These are phyloP conservation scores for Urocynchramus pylzowi DNA, from an alignment of 2,113 vertebrate species.

Conservation along the genomic window DNA sequence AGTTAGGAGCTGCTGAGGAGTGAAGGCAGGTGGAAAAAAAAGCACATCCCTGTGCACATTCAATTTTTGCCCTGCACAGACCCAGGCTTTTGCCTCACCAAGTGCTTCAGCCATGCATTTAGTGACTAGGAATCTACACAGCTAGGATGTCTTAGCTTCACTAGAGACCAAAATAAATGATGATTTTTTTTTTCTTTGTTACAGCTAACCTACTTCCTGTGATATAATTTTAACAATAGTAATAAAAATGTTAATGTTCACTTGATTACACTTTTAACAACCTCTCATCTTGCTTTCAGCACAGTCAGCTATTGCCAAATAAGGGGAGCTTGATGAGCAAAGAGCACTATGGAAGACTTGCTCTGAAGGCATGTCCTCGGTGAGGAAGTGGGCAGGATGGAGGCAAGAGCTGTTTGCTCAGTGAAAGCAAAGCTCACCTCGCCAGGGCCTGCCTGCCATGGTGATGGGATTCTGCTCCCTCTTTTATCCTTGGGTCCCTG, in stretches of 20 bases:
- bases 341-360: rapidly evolving
- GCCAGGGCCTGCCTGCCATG: neutral
- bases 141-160: neutral
- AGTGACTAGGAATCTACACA: neutral
- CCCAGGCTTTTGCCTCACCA: neutral
- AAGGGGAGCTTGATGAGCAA: neutral
- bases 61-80: neutral
- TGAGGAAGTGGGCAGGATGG: neutral
- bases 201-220: neutral
- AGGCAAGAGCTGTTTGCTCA: neutral
- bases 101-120: neutral
- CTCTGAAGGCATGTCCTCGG: neutral
- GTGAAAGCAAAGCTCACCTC: neutral
- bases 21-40: neutral
- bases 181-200: neutral
- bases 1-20: neutral
- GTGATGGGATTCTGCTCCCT: neutral
- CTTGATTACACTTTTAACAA: neutral
- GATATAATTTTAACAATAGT: neutral
- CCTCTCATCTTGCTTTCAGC: neutral
- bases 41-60: neutral
- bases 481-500: neutral
- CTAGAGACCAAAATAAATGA: neutral
- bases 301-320: neutral
- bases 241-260: neutral